Evolutionary conservation across 2,797 vertebrate genomes (phyloP), one percentile per base, ranked within the genome.

Genomic region (Anniella stebbinsi): DNA sequence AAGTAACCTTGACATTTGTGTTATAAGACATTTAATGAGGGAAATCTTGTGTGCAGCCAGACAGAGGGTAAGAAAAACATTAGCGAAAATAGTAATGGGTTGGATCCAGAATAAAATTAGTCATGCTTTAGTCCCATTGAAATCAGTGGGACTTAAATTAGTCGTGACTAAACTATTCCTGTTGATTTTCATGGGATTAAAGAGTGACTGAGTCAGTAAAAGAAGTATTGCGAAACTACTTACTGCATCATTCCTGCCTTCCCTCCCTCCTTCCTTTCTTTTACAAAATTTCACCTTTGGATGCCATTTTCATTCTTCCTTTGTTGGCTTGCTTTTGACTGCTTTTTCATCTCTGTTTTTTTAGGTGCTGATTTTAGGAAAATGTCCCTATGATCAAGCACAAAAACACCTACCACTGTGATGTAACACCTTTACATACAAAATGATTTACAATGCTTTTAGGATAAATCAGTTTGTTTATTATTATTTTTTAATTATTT

Each of bases 71-170:
- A 41, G 0, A 8, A 67, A 83, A 17, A 67, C 0, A 0, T 11
- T 0, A 0, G 57, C 13, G 30, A 38, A 57, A 0, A 0, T 1
- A 25, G 7, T 80, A 0, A 36, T 33, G 36, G n/a, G 73, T 41
- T 23, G 36, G 18, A 23, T 41, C 33, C 15, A 75, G 41, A 54
- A 54, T 54, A 54, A 54, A 6, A 54, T 78, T 51, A 78, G 45
- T 13, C 18, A 51, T 33, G 12, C 28, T 54, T 78, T 51, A 54
- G 45, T 51, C 48, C 28, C 13, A 51, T 78, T 78, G 30, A 8
- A 45, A 78, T 78, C 45, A 54, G 18, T 78, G 4, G 30, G 11
- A 54, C 45, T 78, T 51, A 28, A 54, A 11, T 77, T 48, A 45
- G 11, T 77, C 23, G 30, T 30, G 75, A 4, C 25, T 48, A 48